A percentile compares a stretch with the other conserved stretches of the same genome.
Conservation (phyloP, 2,888 invertebrate species). For the Plebejus anna region DNA sequence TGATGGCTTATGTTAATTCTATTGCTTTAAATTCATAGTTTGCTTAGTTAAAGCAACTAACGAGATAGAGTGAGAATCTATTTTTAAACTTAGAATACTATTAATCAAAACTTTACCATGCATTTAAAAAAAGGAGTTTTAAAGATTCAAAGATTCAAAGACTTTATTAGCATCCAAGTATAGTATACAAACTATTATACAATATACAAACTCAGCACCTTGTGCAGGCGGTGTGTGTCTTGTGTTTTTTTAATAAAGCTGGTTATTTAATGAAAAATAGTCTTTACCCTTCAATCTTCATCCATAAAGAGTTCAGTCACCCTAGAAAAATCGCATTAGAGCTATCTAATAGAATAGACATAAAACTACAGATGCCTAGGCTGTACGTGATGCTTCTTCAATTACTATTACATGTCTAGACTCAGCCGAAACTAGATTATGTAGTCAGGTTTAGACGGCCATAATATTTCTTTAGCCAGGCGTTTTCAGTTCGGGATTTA, state of each 20-base stretch:
- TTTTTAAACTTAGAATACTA: neutral
- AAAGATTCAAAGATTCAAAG: too few relatives aligned
- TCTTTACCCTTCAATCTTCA: neutral
- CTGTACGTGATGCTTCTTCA: conserved; percentile 1
- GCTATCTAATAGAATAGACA: neutral
- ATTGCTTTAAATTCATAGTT: conserved; percentile 25
- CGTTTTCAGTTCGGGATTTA: conserved; percentile 1
- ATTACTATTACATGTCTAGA: conserved; percentile 13
- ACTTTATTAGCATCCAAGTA: too few relatives aligned
- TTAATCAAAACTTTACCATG: too few relatives aligned
- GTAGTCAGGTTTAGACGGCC: neutral
- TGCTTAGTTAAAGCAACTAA: neutral
- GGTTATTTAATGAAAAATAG: too few relatives aligned
- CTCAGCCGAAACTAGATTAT: conserved; percentile 1
- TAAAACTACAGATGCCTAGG: neutral
- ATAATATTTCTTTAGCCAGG: conserved; percentile 1
- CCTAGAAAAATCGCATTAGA: neutral
- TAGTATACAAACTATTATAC: too few relatives aligned
- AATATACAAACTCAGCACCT: too few relatives aligned
- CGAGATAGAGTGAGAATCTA: neutral
- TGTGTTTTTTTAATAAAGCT: too few relatives aligned
- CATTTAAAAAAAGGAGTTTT: too few relatives aligned
- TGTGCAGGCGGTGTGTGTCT: too few relatives aligned
- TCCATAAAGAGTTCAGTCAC: neutral
- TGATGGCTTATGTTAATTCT: conserved; percentile 25